A percentile compares a stretch with the other conserved stretches of the same genome.
Evolutionary conservation across 2,797 vertebrate genomes (phyloP).

Genomic region (Acanthiza pusilla): DNA sequence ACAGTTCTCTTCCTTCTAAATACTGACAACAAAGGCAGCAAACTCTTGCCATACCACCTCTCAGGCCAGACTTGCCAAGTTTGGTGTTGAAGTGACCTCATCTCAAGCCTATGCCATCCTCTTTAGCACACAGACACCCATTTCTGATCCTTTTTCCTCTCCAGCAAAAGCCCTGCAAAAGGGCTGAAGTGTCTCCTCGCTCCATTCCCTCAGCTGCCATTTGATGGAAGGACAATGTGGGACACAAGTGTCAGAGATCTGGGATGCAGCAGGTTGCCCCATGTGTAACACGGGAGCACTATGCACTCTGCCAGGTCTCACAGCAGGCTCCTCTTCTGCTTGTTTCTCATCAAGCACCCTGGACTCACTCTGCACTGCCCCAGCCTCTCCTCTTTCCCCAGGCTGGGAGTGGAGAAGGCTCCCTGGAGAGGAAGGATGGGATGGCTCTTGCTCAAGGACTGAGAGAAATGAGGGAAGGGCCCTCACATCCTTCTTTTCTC

Average conservation of each 20-base stretch:
- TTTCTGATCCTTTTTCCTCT: constrained; percentile 2
- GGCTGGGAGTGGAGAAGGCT: neutral
- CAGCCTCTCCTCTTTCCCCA: neutral
- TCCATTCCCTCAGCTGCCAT: neutral
- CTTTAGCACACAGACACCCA: constrained; percentile 21
- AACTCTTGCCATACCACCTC: neutral
- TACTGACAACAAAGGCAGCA: neutral
- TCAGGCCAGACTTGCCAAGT: neutral
- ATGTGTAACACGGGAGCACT: neutral
- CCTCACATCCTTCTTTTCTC: constrained; percentile 2
- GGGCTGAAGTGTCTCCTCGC: neutral
- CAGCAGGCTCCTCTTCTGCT: neutral
- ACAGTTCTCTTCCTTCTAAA: neutral
- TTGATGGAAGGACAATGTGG: constrained; percentile 11
- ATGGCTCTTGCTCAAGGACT: neutral
- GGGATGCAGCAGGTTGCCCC: neutral
- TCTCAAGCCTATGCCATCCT: constrained; percentile 7
- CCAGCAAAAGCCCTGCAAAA: neutral
- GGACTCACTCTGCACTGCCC: neutral
- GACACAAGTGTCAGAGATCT: neutral
- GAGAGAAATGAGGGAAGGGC: neutral
- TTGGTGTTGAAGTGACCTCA: constrained; percentile 8
- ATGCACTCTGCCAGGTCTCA: neutral
- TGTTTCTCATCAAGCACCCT: neutral
- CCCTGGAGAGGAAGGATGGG: neutral